Base-by-base conservation (phyloP, 2,888 invertebrate species). In the Coecobrya sp. region DNA sequence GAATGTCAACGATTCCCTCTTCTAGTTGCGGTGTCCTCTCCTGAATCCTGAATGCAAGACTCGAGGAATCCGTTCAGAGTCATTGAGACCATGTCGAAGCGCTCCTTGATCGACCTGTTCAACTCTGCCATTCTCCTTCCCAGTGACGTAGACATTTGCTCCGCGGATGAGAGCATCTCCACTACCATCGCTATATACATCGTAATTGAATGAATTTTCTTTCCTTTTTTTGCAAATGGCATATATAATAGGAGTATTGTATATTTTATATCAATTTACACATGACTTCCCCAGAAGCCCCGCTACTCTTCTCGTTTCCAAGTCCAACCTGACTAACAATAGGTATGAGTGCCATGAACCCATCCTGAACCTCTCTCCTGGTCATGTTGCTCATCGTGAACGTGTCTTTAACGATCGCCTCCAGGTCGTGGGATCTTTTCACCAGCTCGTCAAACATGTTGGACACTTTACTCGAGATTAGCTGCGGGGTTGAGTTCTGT, bases 61-160 rank as follows among this genome's bases (percentile, higher is more conserved):
- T 97, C 97, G 79, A 97, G 96, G 95, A 97, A 97, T 86, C 96
- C 96, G 94, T 97, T 97, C 95, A 97, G 97, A 4, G 96, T 96
- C 42, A 97, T 96, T 89, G 94, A 94, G 8, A 95, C 95, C 88
- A 95, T 94, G 68, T 95, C 94, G 70, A 94, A 94, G 0, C 94
- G 89, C 59, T 94, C 94, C 22, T 95, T 94, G 13, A 95, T 93
- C 10, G 91, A 92, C 4, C 94, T 86, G 27, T 89, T 93, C 45
- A 94, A 59, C 70, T 95, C 94, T 19, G 68, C 68, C 62, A 95
- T 91, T 76, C 94, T 84, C 27, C 94, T 73, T 11, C 93, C 93
- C 68, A 95, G 65, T 2, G 94, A 89, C 19, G 91, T 93, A 0
- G 93, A 93, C 92, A 94, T 93, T 11, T 94, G 93, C 90, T 95